A percentile compares a stretch with the other conserved stretches of the same genome.
Evolutionary conservation across 2,888 invertebrate genomes (phyloP).

Genomic region (Chymomyza fuscimana): DNA sequence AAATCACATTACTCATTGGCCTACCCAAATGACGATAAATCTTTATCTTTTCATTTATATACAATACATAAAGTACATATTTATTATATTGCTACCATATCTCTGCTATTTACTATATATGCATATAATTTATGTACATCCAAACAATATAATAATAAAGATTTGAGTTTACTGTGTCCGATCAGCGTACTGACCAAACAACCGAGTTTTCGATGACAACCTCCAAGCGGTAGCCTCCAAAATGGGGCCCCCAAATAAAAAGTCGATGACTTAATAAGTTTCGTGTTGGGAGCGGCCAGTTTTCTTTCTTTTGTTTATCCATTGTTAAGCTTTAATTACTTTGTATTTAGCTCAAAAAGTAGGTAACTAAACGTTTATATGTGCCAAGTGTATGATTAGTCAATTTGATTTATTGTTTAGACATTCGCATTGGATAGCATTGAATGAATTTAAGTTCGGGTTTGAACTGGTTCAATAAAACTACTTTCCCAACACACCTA

Average conservation of each 20-base stretch:
- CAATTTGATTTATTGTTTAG: neutral
- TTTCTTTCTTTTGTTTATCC: constrained; percentile 32
- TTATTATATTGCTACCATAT: neutral
- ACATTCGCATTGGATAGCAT: neutral
- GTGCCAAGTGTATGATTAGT: neutral
- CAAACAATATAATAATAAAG: neutral
- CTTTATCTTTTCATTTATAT: constrained; percentile 23
- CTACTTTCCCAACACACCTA: neutral
- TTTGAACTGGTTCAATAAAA: neutral
- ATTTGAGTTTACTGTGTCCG: neutral
- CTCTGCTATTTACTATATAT: neutral
- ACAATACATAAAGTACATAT: constrained; percentile 15
- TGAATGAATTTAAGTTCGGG: neutral
- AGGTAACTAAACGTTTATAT: constrained; percentile 18
- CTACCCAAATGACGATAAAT: constrained; percentile 24
- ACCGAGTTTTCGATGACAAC: constrained; percentile 25
- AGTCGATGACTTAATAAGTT: constrained; percentile 45
- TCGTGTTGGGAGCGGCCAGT: constrained; percentile 41
- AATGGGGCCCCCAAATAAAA: neutral
- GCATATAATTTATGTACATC: neutral
- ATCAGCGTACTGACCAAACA: constrained; percentile 20
- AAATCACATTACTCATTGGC: constrained; percentile 27
- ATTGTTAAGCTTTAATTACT: constrained; percentile 34
- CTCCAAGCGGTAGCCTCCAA: neutral
- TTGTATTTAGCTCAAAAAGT: constrained; percentile 44